Conservation (phyloP, 2,797 vertebrate species). For the Discoglossus pictus region DNA sequence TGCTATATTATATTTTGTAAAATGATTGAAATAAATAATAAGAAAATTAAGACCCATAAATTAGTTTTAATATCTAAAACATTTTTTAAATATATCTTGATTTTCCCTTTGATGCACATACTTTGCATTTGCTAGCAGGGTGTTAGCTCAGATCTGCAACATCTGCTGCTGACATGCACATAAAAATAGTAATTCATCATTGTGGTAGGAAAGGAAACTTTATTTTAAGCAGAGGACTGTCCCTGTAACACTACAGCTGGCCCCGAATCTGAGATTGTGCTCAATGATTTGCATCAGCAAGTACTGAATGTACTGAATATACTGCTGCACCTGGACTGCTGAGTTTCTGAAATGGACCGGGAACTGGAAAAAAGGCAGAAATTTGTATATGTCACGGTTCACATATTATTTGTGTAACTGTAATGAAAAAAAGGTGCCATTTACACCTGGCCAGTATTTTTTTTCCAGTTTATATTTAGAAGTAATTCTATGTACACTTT, state of each 20-base stretch:
- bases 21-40: too few relatives aligned
- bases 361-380: neutral
- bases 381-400: slow-evolving; percentile 6
- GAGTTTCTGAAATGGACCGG: neutral
- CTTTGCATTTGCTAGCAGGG: too few relatives aligned
- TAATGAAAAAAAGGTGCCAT: neutral
- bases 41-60: too few relatives aligned
- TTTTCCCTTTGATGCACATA: too few relatives aligned
- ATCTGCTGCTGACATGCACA: neutral
- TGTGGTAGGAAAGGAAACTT: neutral
- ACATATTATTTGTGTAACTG: neutral
- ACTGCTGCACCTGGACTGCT: slow-evolving; percentile 1
- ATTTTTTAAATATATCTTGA: too few relatives aligned
- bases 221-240: slow-evolving; percentile 4
- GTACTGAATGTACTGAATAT: neutral
- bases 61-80: too few relatives aligned
- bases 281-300: neutral
- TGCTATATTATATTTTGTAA: too few relatives aligned
- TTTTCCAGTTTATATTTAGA: neutral
- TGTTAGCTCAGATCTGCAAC: neutral
- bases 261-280: neutral
- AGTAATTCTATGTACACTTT: neutral
- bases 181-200: neutral
- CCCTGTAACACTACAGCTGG: neutral
- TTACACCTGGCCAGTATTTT: neutral